Percentiles rank a stretch among this genome's conserved stretches.
These are phyloP conservation scores for Drosophila kepulauana DNA, from an alignment of 1,140 invertebrate species.

Conservation along the genomic window DNA sequence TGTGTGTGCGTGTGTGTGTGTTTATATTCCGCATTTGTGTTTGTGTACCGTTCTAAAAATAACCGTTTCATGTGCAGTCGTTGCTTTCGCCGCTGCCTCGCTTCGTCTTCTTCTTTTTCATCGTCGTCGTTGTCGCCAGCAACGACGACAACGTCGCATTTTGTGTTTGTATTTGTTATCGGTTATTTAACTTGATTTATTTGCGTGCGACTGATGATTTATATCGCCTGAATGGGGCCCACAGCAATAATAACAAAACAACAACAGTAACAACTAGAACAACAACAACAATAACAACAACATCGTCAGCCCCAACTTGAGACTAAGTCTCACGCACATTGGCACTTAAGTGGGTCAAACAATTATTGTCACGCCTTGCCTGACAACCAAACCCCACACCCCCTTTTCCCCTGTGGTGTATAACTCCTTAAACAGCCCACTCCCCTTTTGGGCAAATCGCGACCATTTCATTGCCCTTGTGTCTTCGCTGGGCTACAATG, in stretches of 20 bases:
- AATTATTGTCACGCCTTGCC: constrained; percentile 71
- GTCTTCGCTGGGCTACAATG: background rate
- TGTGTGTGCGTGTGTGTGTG: constrained; percentile 15
- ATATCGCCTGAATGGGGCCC: constrained; percentile 59
- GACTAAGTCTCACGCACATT: constrained; percentile 71
- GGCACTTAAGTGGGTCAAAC: constrained; percentile 77
- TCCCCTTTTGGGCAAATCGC: constrained; percentile 1
- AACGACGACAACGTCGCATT: constrained; percentile 24
- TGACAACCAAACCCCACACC: background rate
- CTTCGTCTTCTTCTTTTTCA: constrained; percentile 14
- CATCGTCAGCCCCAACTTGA: constrained; percentile 47
- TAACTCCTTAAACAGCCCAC: background rate
- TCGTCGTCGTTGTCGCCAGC: background rate
- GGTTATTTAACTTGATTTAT: constrained; percentile 83
- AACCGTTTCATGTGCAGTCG: constrained; percentile 71
- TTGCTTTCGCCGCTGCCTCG: constrained; percentile 13
- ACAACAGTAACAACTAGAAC: constrained; percentile 31
- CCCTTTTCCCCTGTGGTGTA: background rate
- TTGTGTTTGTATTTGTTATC: constrained; percentile 74
- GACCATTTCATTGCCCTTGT: constrained; percentile 16
- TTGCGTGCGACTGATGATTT: constrained; percentile 82
- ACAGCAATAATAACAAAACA: constrained; percentile 30
- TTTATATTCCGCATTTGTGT: constrained; percentile 27
- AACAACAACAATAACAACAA: constrained; percentile 30
- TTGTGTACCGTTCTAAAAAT: constrained; percentile 75